Evolutionary conservation across 1,140 invertebrate species (phyloP), one percentile per base, ranked within the genome.

Genomic region (Calliphora vicina): DNA sequence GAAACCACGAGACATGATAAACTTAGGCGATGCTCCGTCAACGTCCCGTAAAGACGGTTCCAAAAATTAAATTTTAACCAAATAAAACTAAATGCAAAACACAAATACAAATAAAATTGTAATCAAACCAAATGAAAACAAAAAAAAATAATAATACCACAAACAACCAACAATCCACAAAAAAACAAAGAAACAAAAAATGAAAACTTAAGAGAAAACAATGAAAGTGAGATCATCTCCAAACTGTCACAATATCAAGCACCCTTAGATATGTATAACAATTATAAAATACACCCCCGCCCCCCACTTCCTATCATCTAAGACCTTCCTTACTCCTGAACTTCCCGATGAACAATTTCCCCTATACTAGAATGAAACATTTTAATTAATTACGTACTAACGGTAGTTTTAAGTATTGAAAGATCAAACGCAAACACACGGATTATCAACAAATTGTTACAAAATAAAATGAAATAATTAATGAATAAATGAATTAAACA

Each of bases 1-100:
- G 96, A 97, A 97, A 94, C 96, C 95, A 92, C 93, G 96, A 92
- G 95, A 96, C 92, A 93, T 92, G 92, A 90, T 91, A 89, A 91
- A 89, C 90, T 91, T 90, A 90, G 88, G 89, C 88, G 90, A 91
- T 91, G 89, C 88, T 88, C 90, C 90, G 88, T 90, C 89, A 88
- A 89, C 90, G 89, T 88, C 88, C 87, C 90, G 90, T 87, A 91
- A 91, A 90, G 90, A 91, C 87, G 90, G 90, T 87, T 88, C 89
- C 86, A 90, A 90, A 88, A 89, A 90, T 86, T 88, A 88, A 89
- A 42, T 82, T 50, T 43, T 72, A 73, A 82, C 27, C 57, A 80
- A 82, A 78, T 6, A 50, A 82, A 82, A 82, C 20, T 20, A 84
- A 82, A 20, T 80, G 42, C 17, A 76, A 84, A 84, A n/a, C 25